Percentiles rank a stretch among this genome's conserved stretches.
These are phyloP conservation scores for Melinopterus prodromus DNA, from an alignment of 2,888 invertebrate species.

Conservation along the genomic window DNA sequence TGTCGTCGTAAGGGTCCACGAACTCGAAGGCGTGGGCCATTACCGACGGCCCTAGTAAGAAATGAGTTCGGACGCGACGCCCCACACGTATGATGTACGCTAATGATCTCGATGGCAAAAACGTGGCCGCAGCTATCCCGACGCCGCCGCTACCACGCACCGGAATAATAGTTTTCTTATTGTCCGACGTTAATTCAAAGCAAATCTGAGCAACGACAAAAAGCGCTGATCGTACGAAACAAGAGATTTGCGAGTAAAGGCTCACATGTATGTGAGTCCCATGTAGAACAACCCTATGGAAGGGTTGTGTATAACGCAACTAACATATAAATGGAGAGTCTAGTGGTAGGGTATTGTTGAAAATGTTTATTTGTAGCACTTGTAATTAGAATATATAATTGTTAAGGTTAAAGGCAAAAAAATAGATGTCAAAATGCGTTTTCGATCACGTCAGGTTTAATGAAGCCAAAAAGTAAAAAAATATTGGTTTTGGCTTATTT, in stretches of 20 bases:
- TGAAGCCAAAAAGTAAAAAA: no score
- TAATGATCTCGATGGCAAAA: conserved; percentile 16
- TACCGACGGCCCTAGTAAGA: conserved; percentile 50
- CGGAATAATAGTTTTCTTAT: conserved; percentile 20
- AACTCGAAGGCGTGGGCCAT: conserved; percentile 49
- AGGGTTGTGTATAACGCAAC: no score
- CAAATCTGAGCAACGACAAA: not conserved
- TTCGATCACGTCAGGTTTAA: no score
- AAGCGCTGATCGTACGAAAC: not conserved
- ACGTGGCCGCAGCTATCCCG: not conserved
- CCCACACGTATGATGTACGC: conserved; percentile 37
- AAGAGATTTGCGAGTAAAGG: not conserved
- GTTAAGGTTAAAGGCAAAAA: no score
- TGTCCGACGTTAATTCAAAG: conserved; percentile 9
- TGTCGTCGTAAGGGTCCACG: conserved; percentile 49
- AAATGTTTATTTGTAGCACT: no score
- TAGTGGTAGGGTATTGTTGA: no score
- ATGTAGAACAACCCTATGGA: no score
- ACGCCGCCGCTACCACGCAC: not conserved
- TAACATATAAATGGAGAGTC: no score
- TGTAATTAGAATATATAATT: no score
- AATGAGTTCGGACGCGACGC: conserved; percentile 35
- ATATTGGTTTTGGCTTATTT: no score
- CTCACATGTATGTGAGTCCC: not conserved
- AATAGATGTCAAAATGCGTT: no score